Conservation (phyloP, 2,113 vertebrate genomes). For the Melanocharis versteri region DNA sequence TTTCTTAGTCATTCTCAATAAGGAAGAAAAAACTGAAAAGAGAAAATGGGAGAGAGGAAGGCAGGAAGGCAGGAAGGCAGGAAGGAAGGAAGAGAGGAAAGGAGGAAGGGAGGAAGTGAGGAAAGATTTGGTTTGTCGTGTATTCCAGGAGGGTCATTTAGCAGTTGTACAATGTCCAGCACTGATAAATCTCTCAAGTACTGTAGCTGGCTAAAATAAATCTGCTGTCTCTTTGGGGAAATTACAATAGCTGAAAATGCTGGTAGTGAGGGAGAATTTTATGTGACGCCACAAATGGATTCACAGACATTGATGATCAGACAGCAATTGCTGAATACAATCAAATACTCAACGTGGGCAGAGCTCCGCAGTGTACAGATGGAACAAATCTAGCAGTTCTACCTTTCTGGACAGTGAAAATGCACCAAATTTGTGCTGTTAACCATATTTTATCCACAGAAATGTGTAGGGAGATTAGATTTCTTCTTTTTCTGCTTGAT, state of each 20-base stretch:
- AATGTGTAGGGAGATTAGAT: neutral
- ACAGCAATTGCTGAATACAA: neutral
- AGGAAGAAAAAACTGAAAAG: neutral
- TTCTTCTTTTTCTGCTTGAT: neutral
- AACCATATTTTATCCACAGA: neutral
- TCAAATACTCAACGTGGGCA: neutral
- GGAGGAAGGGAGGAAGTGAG: fast-evolving
- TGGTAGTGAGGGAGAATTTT: neutral
- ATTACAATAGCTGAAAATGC: neutral
- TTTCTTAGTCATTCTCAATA: neutral
- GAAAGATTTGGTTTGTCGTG: neutral
- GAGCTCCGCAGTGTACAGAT: neutral
- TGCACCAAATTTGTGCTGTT: neutral
- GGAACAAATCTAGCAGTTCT: neutral
- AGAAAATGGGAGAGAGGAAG: neutral
- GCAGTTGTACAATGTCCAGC: neutral
- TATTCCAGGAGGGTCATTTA: neutral
- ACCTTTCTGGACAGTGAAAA: neutral
- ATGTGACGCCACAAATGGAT: neutral
- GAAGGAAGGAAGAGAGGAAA: fast-evolving
- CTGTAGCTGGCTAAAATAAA: conserved; percentile 7
- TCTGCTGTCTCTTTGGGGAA: conserved; percentile 30
- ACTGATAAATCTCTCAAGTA: conserved; percentile 27
- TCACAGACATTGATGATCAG: neutral
- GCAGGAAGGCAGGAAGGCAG: fast-evolving